Conservation (phyloP, 92 coral and sea anemone species). For the Zoanthus sansibaricus region DNA sequence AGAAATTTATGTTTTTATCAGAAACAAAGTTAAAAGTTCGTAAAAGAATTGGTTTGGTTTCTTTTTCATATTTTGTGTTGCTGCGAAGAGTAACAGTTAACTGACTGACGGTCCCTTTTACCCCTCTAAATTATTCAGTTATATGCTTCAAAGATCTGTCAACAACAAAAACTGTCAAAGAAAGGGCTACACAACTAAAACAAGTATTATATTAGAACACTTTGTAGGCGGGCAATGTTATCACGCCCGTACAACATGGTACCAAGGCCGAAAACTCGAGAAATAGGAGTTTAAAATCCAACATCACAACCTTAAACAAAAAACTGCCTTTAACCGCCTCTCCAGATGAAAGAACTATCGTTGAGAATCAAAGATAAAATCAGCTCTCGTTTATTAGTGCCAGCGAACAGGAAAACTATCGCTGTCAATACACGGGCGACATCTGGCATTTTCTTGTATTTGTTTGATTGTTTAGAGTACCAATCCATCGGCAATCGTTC, state of each 20-base stretch:
- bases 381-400: neutral
- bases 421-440: conserved; percentile 9
- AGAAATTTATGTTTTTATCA: no score
- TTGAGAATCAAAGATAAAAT: neutral
- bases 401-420: conserved; percentile 19
- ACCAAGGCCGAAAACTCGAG: neutral
- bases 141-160: no score
- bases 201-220: no score
- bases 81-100: no score
- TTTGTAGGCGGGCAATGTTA: neutral
- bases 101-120: no score
- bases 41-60: no score
- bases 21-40: no score
- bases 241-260: neutral
- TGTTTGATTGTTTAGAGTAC: neutral
- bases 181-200: no score
- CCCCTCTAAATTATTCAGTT: no score
- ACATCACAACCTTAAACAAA: neutral
- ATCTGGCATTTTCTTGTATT: neutral
- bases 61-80: no score
- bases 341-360: neutral
- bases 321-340: neutral
- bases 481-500: neutral
- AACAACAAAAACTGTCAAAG: no score
- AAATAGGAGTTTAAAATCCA: neutral